Evolutionary conservation across 1,140 invertebrate species (phyloP), one percentile per base, ranked within the genome.

Genomic region (Euwallacea similis): DNA sequence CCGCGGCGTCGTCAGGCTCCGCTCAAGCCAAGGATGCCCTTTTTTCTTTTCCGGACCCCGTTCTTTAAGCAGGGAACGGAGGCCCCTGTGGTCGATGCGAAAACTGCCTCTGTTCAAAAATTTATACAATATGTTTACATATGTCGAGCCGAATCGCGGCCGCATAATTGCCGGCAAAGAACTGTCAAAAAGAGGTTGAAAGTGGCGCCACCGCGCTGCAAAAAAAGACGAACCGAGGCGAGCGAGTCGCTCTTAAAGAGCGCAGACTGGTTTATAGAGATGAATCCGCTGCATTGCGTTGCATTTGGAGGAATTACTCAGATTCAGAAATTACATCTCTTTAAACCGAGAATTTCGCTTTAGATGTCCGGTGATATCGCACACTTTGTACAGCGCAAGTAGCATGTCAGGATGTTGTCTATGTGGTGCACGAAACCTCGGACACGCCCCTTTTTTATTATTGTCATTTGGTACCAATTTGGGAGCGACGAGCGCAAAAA

Each of bases 381-480:
- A 33, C 21, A 33, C 21, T 4, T 33, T 33, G 21, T 33, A 33
- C 1, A 33, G 21, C 21, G 21, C 21, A 33, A 33, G 21, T 33
- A 33, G 21, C 21, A 33, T 33, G 21, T 4, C 21, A 33, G 21
- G 21, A 33, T 33, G 21, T 33, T 33, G 21, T 33, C 21, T 33
- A 42, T 63, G 54, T 56, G 15, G 62, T 65, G 70, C 53, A 73
- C 69, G 69, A 72, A 59, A 75, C 72, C 76, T 75, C 74, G 66
- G 72, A 65, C 73, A 66, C 78, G 78, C 78, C 78, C 66, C 73
- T 77, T 61, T 75, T 79, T 78, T 76, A 79, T 79, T 79, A 79
- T 78, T 79, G 78, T 79, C 78, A 79, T 79, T 79, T 79, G 77
- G 79, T 79, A 79, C 77, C 78, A 79, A 79, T 79, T 79, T 78